Evolutionary conservation across 1,140 invertebrate genomes (phyloP), one percentile per base, ranked within the genome.

Genomic region (Hyles euphorbiae): DNA sequence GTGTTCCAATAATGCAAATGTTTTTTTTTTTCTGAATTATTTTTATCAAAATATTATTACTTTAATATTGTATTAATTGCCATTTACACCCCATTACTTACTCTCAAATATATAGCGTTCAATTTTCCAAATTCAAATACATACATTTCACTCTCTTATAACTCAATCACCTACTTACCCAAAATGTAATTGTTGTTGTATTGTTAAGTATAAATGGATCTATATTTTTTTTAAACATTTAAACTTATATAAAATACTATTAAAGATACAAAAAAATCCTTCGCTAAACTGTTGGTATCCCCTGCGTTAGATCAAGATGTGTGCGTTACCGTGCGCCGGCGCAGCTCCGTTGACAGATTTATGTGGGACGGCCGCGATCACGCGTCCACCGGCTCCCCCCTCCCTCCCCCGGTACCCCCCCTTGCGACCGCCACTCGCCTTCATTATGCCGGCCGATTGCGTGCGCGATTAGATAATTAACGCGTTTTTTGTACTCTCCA

Each of bases 251-350:
- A n/a, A n/a, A n/a, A n/a, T n/a, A n/a, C n/a, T n/a, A n/a, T n/a
- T n/a, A n/a, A n/a, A n/a, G n/a, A n/a, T n/a, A n/a, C n/a, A n/a
- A n/a, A 40, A 40, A 40, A 40, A 40, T 5, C 8, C 8, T 40
- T 5, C 36, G 12, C 2, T 2, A 49, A 69, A 67, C 49, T 45
- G 65, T 71, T 69, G 68, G 10, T 46, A 52, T 43, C 58, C 74
- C 53, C 68, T 68, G 64, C 55, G 51, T 50, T 57, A 68, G 70
- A 83, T 83, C 80, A 74, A 77, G 78, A 83, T 77, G 77, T 76
- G 73, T 81, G 81, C 77, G 70, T 76, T 83, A 80, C 78, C 65
- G 72, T 67, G 76, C 78, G 78, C 81, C 11, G 49, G 78, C 78
- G 77, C 77, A 77, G 65, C 54, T 9, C 58, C 1, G 52, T 43